Evolutionary conservation across 1,140 invertebrate species (phyloP), one percentile per base, ranked within the genome.

Genomic region (Pomacea maculata): DNA sequence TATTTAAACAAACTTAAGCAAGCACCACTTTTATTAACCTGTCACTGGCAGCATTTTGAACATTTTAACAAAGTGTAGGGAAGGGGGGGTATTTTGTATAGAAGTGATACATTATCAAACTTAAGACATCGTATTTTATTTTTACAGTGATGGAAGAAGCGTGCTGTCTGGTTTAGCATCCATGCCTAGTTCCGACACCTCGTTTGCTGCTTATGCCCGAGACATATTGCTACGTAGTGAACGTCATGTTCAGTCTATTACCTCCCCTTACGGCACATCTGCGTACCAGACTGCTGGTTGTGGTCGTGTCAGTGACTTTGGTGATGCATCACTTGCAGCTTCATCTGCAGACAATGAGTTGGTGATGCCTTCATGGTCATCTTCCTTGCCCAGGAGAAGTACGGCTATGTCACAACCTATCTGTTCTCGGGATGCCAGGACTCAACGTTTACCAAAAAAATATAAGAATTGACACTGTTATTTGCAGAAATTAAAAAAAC

Each of bases 161-260:
- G 34, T 55, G 12, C 64, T 64, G 19, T 57, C 74, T 55, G 55
- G 75, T 11, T 72, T 52, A 14, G 64, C 64, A 73, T 63, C 72
- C 64, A 78, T 68, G 15, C 15, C 71, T 52, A 14, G 57, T 14
- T 61, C 70, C 19, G 19, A 73, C 74, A 77, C 52, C 25, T 77
- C 74, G 1, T 83, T 78, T 78, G 78, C 82, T 52, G 80, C 73
- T 45, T 83, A 83, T 45, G 82, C 82, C 34, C 34, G 78, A 67
- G 84, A 85, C 78, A 70, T 82, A 52, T 55, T 85, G 10, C 78
- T 73, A 0, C 70, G 84, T 67, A 80, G 78, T 70, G 79, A 85
- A 67, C 80, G 83, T 0, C 57, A 54, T 29, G 80, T 83, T 19
- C 73, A 76, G 57, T 63, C 54, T 12, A 70, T 80, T 9, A 52